Base-by-base conservation (phyloP, 2,888 invertebrate species). In the Alcis repandata region DNA sequence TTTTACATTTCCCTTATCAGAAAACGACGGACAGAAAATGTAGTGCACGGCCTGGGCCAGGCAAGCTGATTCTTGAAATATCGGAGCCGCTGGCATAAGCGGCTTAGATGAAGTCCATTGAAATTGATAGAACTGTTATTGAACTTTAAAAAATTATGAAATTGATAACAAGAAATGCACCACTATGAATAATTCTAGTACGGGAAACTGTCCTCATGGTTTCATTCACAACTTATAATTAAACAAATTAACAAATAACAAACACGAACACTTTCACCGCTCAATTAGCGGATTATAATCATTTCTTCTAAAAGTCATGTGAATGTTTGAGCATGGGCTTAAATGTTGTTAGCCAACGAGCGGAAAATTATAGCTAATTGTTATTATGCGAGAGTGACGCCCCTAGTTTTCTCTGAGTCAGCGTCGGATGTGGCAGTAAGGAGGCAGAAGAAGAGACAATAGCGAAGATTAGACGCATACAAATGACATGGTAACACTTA, bases 401-500 rank as follows among this genome's bases (percentile, higher is more conserved):
- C 92, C 92, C 92, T 91, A 88, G 85, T 88, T 86, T 88, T 87
- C 88, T 84, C 85, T 85, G 88, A 85, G 68, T 86, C 85, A 87
- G 79, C 82, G 83, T 80, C 75, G 73, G 75, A 73, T 67, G 59
- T 48, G 64, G n/a, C 59, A 65, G 65, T 65, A 65, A 32, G 60
- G 60, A 41, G 36, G 10, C 10, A 7, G 10, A 11, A 20, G 2
- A 20, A 8, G 22, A 46, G 2, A 38, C 2, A 13, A 17, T 6
- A 3, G 20, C 6, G 27, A 27, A 27, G 27, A 2, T 27, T 27
- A 2, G 27, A 27, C 3, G 3, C 2, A 27, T 27, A 27, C 27
- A n/a, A n/a, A n/a, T n/a, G n/a, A n/a, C n/a, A n/a, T n/a, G n/a
- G n/a, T n/a, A n/a, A n/a, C n/a, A n/a, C n/a, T n/a, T n/a, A n/a